A percentile compares a stretch with the other conserved stretches of the same genome.
Conservation (phyloP, 2,888 invertebrate genomes). For the Amaurobius ferox region DNA sequence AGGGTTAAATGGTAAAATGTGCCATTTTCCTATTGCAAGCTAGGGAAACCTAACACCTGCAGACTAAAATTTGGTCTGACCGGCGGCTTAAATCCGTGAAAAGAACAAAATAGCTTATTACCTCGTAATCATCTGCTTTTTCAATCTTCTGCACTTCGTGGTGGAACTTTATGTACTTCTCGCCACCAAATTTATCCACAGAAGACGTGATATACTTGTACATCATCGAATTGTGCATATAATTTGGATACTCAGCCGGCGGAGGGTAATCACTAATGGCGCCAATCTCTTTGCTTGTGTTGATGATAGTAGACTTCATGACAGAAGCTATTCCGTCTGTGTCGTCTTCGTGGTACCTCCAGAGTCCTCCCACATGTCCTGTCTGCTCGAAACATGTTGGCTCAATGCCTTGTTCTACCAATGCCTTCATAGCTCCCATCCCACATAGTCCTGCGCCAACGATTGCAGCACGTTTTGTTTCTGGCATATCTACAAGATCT, state of each 20-base stretch:
- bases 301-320: slow-evolving; percentile 77
- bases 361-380: slow-evolving; percentile 76
- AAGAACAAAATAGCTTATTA: too few species aligned
- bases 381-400: slow-evolving; percentile 77
- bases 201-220: slow-evolving; percentile 75
- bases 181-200: neutral
- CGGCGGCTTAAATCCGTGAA: too few species aligned
- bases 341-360: slow-evolving; percentile 74
- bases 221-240: slow-evolving; percentile 78
- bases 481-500: neutral
- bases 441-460: slow-evolving; percentile 78
- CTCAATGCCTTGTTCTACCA: slow-evolving; percentile 76
- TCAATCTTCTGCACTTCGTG: neutral
- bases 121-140: slow-evolving; percentile 10
- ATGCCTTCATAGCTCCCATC: slow-evolving; percentile 77
- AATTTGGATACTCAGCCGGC: slow-evolving; percentile 78
- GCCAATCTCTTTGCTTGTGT: slow-evolving; percentile 77
- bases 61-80: too few species aligned
- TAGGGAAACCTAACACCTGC: too few species aligned
- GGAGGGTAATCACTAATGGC: slow-evolving; percentile 79
- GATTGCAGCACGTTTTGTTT: slow-evolving; percentile 70
- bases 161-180: neutral
- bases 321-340: slow-evolving; percentile 75
- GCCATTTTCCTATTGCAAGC: too few species aligned
- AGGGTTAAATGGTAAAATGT: too few species aligned